Conservation (phyloP, 2,113 vertebrate genomes). For the Maccullochella peelii region DNA sequence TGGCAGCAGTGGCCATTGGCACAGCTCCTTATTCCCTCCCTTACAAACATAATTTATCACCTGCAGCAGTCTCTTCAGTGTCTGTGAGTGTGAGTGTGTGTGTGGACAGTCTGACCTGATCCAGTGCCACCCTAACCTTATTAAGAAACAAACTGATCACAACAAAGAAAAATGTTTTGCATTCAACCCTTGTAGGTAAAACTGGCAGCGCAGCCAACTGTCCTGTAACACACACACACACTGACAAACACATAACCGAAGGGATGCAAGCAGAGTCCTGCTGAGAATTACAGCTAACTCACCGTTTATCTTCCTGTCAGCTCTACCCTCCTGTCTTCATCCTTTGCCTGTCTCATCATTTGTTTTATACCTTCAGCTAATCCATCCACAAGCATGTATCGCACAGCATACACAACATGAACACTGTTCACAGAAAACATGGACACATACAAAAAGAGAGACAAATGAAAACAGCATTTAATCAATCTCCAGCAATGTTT, state of each 20-base stretch:
- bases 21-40: conserved; percentile 51
- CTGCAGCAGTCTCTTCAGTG: conserved; percentile 61
- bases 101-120: conserved; percentile 58
- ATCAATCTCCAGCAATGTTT: background rate
- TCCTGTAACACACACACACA: conserved; percentile 27
- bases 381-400: conserved; percentile 28
- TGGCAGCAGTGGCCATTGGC: conserved; percentile 67
- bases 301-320: conserved; percentile 44
- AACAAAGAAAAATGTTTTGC: conserved; percentile 59
- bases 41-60: conserved; percentile 80
- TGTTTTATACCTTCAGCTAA: conserved; percentile 47
- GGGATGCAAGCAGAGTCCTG: conserved; percentile 21
- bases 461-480: conserved; percentile 41
- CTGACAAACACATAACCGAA: conserved; percentile 5
- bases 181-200: conserved; percentile 51
- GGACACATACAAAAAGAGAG: conserved; percentile 18
- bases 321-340: conserved; percentile 9
- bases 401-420: conserved; percentile 2
- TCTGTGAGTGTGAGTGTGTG: conserved; percentile 28
- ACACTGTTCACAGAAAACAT: conserved; percentile 13
- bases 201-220: conserved; percentile 29
- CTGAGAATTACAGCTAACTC: conserved; percentile 45
- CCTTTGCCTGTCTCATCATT: background rate
- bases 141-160: conserved; percentile 75
- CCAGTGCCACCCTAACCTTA: conserved; percentile 70